Base-by-base conservation (phyloP, 2,113 vertebrate genomes). In the Kobus ellipsiprymnus region DNA sequence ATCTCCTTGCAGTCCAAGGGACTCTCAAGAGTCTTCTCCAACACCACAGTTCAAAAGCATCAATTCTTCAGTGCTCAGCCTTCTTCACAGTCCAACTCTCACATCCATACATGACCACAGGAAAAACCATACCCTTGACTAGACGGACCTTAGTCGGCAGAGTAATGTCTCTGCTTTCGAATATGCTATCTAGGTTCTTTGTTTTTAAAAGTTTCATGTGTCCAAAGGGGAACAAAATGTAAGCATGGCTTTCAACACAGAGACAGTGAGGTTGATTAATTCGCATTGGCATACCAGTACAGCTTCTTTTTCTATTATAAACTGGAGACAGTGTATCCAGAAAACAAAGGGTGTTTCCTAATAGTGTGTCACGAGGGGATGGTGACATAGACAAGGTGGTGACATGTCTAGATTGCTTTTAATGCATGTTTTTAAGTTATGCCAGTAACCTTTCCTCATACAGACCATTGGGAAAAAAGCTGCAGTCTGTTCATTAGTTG, bases 181-280 rank as follows among this genome's bases (percentile, higher is more conserved):
- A 23, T 55, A 55, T 55, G 7, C 54, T 55, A 21, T 55, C 54
- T 55, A 55, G 2, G 54, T 55, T 81, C 29, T 33, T 81, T 86
- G 11, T 46, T 91, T 96, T 86, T 12, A 40, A 23, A 91, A 60
- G 89, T 62, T 59, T 36, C 48, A 55, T 89, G 15, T 94, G 74
- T 2, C 7, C 92, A 98, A 95, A 96, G 71, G 46, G 87, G 85
- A 98, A 95, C 60, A 97, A 98, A 97, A 94, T 74, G 52, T 48
- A 95, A 98, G 64, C 1, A 6, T 14, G 80, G 52, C 40, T 57
- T 40, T 95, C 40, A 62, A 86, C 91, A 94, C 13, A 94, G 81
- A 85, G 64, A 64, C 94, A 90, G 6, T 46, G 89, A 74, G 15
- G 80, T 84, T 92, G 91, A 87, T 94, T 91, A 94, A 59, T 91